Conservation (phyloP, 2,113 vertebrate genomes). For the Balaeniceps rex region DNA sequence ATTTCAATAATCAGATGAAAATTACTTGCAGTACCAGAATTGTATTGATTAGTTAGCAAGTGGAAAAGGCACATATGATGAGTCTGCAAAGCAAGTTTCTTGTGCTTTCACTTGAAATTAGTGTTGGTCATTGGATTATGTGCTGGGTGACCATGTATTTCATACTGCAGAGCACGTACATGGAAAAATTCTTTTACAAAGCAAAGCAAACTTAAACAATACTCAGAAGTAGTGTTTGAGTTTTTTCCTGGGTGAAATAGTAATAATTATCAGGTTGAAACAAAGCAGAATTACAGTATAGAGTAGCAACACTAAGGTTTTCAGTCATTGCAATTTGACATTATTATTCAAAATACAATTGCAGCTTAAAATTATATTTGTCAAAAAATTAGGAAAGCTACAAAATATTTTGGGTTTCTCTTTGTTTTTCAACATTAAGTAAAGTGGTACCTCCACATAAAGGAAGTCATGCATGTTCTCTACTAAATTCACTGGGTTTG, state of each 20-base stretch:
- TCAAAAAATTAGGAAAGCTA: not conserved
- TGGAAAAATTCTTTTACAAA: not conserved
- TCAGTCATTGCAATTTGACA: not conserved
- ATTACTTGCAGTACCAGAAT: not conserved
- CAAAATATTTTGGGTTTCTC: not conserved
- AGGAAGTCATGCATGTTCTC: not conserved
- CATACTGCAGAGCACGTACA: not conserved
- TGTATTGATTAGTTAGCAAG: slow-evolving; percentile 16
- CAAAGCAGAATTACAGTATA: not conserved
- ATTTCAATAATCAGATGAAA: slow-evolving; percentile 45
- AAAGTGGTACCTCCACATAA: not conserved
- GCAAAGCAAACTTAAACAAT: not conserved
- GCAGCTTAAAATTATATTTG: not conserved
- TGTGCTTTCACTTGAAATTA: not conserved
- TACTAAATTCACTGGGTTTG: not conserved
- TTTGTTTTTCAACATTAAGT: not conserved
- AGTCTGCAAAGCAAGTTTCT: slow-evolving; percentile 20
- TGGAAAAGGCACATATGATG: slow-evolving; percentile 1
- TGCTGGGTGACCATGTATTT: not conserved
- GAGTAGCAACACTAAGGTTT: not conserved
- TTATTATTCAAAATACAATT: not conserved
- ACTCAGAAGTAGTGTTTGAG: not conserved
- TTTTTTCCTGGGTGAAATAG: not conserved
- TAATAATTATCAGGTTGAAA: not conserved
- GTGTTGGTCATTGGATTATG: not conserved